These are phyloP conservation scores for Tragelaphus scriptus DNA, from an alignment of 2,113 vertebrate species.

Conservation along the genomic window DNA sequence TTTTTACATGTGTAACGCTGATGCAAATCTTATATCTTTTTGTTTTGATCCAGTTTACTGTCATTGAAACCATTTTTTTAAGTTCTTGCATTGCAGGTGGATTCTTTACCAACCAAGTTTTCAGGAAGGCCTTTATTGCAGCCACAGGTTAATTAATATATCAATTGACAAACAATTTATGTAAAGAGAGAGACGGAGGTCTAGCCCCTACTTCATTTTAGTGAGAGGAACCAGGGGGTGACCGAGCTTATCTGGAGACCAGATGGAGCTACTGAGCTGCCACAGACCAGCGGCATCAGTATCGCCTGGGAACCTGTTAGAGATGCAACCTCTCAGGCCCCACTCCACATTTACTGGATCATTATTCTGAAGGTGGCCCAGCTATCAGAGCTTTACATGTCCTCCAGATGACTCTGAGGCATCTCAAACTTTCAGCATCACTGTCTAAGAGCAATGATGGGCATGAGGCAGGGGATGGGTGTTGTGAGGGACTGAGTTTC, in stretches of 20 bases:
- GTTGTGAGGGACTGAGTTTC: background rate
- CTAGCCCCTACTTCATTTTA: background rate
- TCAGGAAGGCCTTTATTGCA: background rate
- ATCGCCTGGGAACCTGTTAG: background rate
- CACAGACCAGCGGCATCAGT: background rate
- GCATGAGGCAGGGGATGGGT: background rate
- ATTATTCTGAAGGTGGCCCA: background rate
- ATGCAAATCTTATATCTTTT: background rate
- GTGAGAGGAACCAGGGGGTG: background rate
- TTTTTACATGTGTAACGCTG: background rate
- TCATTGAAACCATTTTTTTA: background rate
- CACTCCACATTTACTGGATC: background rate
- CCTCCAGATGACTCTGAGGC: background rate
- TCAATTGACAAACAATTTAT: background rate
- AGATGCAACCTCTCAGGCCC: background rate
- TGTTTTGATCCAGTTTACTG: background rate
- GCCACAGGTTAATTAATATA: background rate
- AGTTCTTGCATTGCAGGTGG: background rate
- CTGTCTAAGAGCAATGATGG: background rate
- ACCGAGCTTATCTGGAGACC: background rate
- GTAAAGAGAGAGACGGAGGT: background rate
- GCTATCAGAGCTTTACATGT: background rate
- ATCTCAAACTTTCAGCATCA: background rate
- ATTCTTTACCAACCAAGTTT: background rate
- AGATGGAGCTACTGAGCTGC: background rate